Evolutionary conservation across 2,113 vertebrate genomes (phyloP).

Genomic region (Percina caprodes): DNA sequence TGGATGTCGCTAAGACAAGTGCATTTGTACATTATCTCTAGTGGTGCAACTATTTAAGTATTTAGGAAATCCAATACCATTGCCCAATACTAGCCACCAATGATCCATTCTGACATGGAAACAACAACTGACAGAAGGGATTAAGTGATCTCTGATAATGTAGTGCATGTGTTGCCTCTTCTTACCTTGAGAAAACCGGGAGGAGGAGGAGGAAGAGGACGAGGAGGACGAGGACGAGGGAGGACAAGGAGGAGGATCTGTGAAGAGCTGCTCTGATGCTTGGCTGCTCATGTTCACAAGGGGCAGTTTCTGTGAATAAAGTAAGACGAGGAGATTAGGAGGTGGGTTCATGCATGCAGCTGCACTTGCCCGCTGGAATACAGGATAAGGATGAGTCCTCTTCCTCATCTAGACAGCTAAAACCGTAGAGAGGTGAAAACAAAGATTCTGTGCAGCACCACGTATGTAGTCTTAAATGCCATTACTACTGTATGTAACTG

Average conservation of each 20-base stretch:
- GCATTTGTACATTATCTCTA: slow-evolving; percentile 1
- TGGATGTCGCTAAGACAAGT: neutral
- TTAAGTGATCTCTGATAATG: slow-evolving; percentile 38
- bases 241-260: neutral
- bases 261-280: slow-evolving; percentile 46
- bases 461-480: neutral
- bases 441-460: neutral
- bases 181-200: slow-evolving; percentile 47
- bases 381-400: slow-evolving; percentile 45
- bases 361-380: slow-evolving; percentile 34
- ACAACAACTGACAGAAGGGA: slow-evolving; percentile 34
- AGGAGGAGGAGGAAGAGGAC: slow-evolving; percentile 2
- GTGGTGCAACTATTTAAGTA: neutral
- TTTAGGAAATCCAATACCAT: slow-evolving; percentile 24
- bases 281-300: slow-evolving; percentile 52
- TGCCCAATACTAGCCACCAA: neutral
- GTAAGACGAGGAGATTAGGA: slow-evolving; percentile 59
- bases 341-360: slow-evolving; percentile 30
- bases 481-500: slow-evolving; percentile 1
- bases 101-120: slow-evolving; percentile 25
- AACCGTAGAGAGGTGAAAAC: slow-evolving; percentile 10
- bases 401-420: slow-evolving; percentile 27
- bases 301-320: slow-evolving; percentile 57
- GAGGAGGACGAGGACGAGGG: slow-evolving; percentile 1
- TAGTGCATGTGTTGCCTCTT: neutral